Percentiles rank a stretch among this genome's conserved stretches.
These are phyloP conservation scores for Callaeas wilsoni DNA, from an alignment of 2,113 vertebrate genomes.

Conservation along the genomic window DNA sequence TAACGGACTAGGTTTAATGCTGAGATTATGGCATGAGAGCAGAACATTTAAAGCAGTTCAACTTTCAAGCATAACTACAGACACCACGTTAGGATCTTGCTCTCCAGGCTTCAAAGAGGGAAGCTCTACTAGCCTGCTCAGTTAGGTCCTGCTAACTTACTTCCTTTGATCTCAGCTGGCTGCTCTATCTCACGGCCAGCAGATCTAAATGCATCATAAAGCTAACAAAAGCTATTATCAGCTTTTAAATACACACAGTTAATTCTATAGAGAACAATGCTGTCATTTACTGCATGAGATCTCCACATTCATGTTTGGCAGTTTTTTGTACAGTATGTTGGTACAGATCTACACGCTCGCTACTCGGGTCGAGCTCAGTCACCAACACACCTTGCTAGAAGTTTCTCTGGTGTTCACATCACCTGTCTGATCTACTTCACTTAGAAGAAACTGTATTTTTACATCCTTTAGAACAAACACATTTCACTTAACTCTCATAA, in stretches of 20 bases:
- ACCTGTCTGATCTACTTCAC: not conserved
- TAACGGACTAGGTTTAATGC: not conserved
- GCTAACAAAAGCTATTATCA: not conserved
- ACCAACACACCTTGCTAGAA: not conserved
- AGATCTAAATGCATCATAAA: not conserved
- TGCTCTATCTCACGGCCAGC: not conserved
- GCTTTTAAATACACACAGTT: not conserved
- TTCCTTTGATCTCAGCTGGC: not conserved
- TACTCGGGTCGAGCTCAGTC: rapidly evolving
- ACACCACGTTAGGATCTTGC: not conserved
- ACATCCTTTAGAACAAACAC: not conserved
- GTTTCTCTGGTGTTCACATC: not conserved
- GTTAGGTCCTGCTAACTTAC: not conserved
- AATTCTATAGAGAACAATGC: not conserved
- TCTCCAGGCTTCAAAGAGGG: not conserved
- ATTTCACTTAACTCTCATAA: not conserved
- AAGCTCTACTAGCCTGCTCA: not conserved
- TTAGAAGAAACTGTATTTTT: not conserved
- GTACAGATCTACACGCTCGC: not conserved
- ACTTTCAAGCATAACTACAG: not conserved
- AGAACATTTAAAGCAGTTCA: not conserved
- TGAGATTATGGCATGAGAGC: not conserved
- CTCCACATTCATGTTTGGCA: not conserved
- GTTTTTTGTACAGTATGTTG: not conserved
- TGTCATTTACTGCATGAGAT: not conserved